A percentile compares a stretch with the other conserved stretches of the same genome.
Evolutionary conservation across 2,113 vertebrate genomes (phyloP).

Genomic region (Rhea americana): DNA sequence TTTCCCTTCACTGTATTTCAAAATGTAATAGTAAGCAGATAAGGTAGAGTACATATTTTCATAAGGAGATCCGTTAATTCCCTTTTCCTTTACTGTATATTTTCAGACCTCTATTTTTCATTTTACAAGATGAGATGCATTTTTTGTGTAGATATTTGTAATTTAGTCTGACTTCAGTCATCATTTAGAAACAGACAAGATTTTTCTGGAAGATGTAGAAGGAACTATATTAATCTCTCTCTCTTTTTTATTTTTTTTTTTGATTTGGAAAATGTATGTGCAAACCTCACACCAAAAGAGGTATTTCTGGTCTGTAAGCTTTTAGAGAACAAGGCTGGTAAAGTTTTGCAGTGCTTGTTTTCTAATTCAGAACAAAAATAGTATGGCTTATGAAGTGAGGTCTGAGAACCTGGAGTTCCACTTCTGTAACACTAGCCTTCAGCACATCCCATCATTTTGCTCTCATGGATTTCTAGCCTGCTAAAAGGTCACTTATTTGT

Average conservation of each 20-base stretch:
- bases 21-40: not conserved
- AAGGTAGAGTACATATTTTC: not conserved
- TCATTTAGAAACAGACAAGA: not conserved
- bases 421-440: not conserved
- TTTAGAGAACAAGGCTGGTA: not conserved
- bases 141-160: not conserved
- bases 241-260: not conserved
- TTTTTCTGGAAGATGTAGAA: not conserved
- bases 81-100: not conserved
- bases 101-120: not conserved
- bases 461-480: not conserved
- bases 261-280: not conserved
- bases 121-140: not conserved
- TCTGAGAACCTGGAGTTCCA: not conserved
- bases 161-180: not conserved
- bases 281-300: not conserved
- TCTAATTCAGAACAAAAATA: constrained; percentile 17
- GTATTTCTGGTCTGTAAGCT: not conserved
- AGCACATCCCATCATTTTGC: not conserved
- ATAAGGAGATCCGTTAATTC: not conserved
- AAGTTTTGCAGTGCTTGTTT: not conserved
- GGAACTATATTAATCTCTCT: not conserved
- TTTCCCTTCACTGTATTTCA: not conserved
- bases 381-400: not conserved
- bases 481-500: not conserved